Base-by-base conservation (phyloP, 2,888 invertebrate genomes). In the Polymixis flavicincta region DNA sequence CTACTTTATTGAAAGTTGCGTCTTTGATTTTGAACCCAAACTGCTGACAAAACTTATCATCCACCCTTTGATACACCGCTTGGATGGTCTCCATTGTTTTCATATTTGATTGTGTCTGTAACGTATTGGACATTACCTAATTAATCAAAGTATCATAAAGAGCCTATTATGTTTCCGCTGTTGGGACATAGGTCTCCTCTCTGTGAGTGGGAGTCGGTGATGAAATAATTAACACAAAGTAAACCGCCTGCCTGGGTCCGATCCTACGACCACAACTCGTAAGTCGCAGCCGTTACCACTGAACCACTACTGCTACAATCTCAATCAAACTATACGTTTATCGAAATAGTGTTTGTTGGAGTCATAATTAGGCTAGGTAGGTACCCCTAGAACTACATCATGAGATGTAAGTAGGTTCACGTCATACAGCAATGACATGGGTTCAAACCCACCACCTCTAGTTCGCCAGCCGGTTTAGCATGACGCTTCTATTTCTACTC, bases 1-100 rank as follows among this genome's bases (percentile, higher is more conserved):
- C 95, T 42, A 98, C 92, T 75, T 94, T 96, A 2, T 92, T 87
- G 72, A 97, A 93, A 13, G 94, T 90, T 0, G 89, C 80, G 50
- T 95, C 93, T 66, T 84, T 85, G 1, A 93, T 76, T 28, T 86
- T 83, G 79, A 94, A 95, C 0, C 93, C 94, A 76, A 95, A 95
- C 76, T 95, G 95, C 48, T 92, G 88, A 13, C 79, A 67, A 73
- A 93, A 93, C 80, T 93, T 94, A 6, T 78, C 71, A 69, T 92
- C 87, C 0, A 88, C 19, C 0, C 55, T 76, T 22, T 86, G 75
- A 54, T 74, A 89, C 0, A 90, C 25, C 3, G 22, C 22, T 60
- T 28, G 22, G 0, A 91, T 14, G n/a, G 72, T 90, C 45, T 90
- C 83, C 78, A 84, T 91, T 17, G 88, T 52, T 66, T 85, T 84